Evolutionary conservation across 37 sponge, comb jelly and placozoan species (phyloP).

Genomic region (Diacarnus erythraeanus): DNA sequence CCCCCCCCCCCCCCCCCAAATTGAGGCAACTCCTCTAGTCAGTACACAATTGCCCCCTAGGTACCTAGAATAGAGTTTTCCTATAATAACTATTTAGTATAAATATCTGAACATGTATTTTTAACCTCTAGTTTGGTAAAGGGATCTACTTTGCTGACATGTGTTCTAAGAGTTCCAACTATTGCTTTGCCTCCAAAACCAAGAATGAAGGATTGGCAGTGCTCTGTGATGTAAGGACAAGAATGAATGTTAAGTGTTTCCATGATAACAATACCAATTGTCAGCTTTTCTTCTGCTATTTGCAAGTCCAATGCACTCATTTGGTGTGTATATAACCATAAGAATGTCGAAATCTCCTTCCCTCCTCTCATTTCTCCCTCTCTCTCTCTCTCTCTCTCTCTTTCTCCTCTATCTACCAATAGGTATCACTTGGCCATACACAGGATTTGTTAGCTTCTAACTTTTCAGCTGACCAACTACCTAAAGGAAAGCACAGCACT

Average conservation of each 20-base stretch:
- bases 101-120: not conserved
- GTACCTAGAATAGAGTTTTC: too few species aligned
- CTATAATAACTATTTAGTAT: too few species aligned
- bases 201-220: slow-evolving; percentile 82
- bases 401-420: not conserved
- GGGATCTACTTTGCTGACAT: slow-evolving; percentile 99
- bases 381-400: too few species aligned
- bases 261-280: too few species aligned
- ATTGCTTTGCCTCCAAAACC: slow-evolving; percentile 85
- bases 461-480: slow-evolving; percentile 84
- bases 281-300: too few species aligned
- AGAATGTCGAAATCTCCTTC: not conserved
- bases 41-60: too few species aligned
- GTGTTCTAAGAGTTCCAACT: slow-evolving; percentile 97
- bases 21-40: too few species aligned
- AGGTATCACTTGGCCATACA: slow-evolving; percentile 73
- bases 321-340: not conserved
- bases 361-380: too few species aligned
- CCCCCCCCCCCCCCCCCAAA: too few species aligned
- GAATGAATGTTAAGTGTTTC: too few species aligned
- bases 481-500: slow-evolving; percentile 81
- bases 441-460: slow-evolving; percentile 87
- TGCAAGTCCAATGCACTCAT: not conserved
- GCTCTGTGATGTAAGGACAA: slow-evolving; percentile 90
- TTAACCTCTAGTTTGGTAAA: slow-evolving; percentile 81